phyloP scores from a whole-genome alignment of 2,888 invertebrate genomes.

The Drosophila antonietae region DNA sequence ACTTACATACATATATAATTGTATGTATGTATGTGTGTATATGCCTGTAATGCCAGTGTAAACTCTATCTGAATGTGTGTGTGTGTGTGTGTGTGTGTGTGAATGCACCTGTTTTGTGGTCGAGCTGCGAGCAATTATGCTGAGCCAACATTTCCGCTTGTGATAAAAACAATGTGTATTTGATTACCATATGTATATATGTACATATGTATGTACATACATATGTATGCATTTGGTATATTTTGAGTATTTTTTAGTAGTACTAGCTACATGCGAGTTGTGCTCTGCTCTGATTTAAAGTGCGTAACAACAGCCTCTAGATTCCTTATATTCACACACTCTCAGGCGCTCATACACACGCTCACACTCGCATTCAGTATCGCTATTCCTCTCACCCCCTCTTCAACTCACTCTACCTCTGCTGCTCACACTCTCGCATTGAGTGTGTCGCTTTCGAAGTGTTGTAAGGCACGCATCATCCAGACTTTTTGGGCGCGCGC shows the following conservation, averaged over 20 bases:
- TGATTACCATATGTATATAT: slow-evolving; percentile 30
- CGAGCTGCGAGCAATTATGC: slow-evolving; percentile 28
- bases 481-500: slow-evolving; percentile 61
- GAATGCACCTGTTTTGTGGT: slow-evolving; percentile 57
- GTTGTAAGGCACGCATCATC: slow-evolving; percentile 56
- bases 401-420: neutral
- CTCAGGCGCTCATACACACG: slow-evolving; percentile 20
- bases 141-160: slow-evolving; percentile 62
- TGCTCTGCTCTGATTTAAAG: slow-evolving; percentile 52
- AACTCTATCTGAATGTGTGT: slow-evolving; percentile 19
- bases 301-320: slow-evolving; percentile 45
- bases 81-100: slow-evolving; percentile 3
- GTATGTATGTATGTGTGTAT: neutral
- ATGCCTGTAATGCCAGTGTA: slow-evolving; percentile 19
- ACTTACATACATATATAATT: slow-evolving; percentile 10
- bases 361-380: neutral
- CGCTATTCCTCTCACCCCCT: slow-evolving; percentile 8
- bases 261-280: neutral
- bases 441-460: slow-evolving; percentile 10
- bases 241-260: slow-evolving; percentile 5
- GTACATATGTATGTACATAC: neutral
- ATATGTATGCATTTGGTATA: neutral
- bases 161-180: slow-evolving; percentile 62
- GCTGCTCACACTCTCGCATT: slow-evolving; percentile 2
- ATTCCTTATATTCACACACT: slow-evolving; percentile 25